A percentile compares a stretch with the other conserved stretches of the same genome.
phyloP scores from a whole-genome alignment of 2,888 invertebrate species.

The Drosophila nigritarsus region DNA sequence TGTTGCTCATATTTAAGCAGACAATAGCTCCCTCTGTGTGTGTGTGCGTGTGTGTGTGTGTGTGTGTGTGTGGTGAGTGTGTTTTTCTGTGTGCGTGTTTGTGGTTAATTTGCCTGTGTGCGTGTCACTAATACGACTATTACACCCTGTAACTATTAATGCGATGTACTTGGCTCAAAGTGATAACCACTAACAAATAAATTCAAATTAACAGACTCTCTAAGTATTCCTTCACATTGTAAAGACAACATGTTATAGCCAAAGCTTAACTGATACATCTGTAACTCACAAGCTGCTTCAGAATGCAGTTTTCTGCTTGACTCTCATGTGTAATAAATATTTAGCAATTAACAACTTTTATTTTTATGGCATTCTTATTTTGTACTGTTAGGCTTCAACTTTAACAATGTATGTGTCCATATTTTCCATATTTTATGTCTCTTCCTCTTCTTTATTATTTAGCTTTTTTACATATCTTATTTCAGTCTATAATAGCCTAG shows the following conservation, averaged over 20 bases:
- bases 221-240: too few species aligned
- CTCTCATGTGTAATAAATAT: background rate
- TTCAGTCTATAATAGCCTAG: too few species aligned
- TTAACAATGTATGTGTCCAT: background rate
- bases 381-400: background rate
- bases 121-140: background rate
- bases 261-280: background rate
- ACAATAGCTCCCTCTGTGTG: conserved; percentile 18
- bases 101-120: background rate
- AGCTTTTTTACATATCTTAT: too few species aligned
- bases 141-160: conserved; percentile 3
- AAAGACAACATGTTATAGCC: background rate
- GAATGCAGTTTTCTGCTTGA: background rate
- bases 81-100: background rate
- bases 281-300: background rate
- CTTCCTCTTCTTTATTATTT: too few species aligned
- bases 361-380: background rate
- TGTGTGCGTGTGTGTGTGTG: conserved; percentile 9
- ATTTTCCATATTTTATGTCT: background rate
- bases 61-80: background rate
- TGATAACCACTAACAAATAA: background rate
- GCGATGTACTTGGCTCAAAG: background rate
- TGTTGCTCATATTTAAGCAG: conserved; percentile 74
- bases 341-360: background rate
- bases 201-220: background rate